phyloP scores from a whole-genome alignment of 2,113 vertebrate genomes.

The Callopanchax toddi region DNA sequence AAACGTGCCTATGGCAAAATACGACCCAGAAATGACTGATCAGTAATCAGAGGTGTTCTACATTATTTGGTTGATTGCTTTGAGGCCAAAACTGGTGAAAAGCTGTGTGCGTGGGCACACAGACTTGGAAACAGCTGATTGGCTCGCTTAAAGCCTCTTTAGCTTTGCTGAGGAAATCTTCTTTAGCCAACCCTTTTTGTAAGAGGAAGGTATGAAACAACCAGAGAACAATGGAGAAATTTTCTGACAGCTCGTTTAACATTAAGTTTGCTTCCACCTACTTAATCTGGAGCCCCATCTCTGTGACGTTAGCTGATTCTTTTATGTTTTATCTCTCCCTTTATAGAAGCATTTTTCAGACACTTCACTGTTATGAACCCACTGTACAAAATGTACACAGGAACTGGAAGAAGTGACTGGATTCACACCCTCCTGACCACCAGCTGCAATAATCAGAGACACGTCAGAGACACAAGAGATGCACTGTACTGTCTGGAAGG shows the following conservation, averaged over 20 bases:
- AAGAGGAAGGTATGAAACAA: slow-evolving; percentile 35
- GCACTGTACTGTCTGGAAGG: slow-evolving; percentile 38
- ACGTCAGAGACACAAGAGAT: slow-evolving; percentile 45
- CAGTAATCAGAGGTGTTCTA: slow-evolving; percentile 44
- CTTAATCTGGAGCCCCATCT: slow-evolving; percentile 48
- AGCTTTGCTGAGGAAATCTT: slow-evolving; percentile 58
- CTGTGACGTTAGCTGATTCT: slow-evolving; percentile 39
- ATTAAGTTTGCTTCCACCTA: slow-evolving; percentile 61
- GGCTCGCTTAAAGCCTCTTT: slow-evolving; percentile 38
- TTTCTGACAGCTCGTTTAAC: slow-evolving; percentile 70
- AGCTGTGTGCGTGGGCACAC: slow-evolving; percentile 34
- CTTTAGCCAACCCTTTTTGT: slow-evolving; percentile 42
- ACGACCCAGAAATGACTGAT: slow-evolving; percentile 29
- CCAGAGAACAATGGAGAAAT: slow-evolving; percentile 44
- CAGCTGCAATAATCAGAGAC: slow-evolving; percentile 55
- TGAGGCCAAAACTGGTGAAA: slow-evolving; percentile 39
- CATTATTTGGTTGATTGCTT: slow-evolving; percentile 46
- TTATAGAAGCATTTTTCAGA: slow-evolving; percentile 41
- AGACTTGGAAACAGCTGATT: slow-evolving; percentile 53
- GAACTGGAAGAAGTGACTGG: slow-evolving; percentile 65
- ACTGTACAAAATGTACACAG: slow-evolving; percentile 27
- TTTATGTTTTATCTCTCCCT: slow-evolving; percentile 43
- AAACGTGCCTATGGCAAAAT: slow-evolving; percentile 32
- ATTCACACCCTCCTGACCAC: slow-evolving; percentile 65
- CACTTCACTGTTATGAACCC: slow-evolving; percentile 3